Evolutionary conservation across 2,888 invertebrate genomes (phyloP).

Genomic region (Eulithis prunata): DNA sequence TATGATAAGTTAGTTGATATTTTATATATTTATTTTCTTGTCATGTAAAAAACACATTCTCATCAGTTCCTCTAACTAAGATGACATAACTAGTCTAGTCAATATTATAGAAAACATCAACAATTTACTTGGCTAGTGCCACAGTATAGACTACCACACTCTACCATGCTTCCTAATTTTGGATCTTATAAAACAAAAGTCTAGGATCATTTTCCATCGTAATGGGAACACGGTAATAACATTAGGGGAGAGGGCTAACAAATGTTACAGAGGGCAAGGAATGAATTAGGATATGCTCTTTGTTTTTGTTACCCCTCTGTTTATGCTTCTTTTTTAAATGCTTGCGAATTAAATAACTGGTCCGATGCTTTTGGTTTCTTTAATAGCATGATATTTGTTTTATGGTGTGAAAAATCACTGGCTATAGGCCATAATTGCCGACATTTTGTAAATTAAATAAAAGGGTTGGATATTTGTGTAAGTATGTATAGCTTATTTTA

Average conservation of each 20-base stretch:
- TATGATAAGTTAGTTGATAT: too few species aligned
- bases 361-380: neutral
- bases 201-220: slow-evolving; percentile 6
- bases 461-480: neutral
- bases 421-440: too few species aligned
- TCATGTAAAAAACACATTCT: too few species aligned
- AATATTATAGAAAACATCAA: too few species aligned
- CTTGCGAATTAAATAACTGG: slow-evolving; percentile 5
- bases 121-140: too few species aligned
- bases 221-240: slow-evolving; percentile 28
- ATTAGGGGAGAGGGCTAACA: slow-evolving; percentile 27
- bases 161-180: neutral
- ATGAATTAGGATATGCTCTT: slow-evolving; percentile 36
- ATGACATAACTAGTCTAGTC: too few species aligned
- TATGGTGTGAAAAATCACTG: too few species aligned
- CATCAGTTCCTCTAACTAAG: too few species aligned
- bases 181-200: slow-evolving; percentile 7
- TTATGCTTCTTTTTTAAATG: slow-evolving; percentile 19
- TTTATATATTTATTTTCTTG: too few species aligned
- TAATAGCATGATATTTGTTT: too few species aligned
- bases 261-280: slow-evolving; percentile 34
- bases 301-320: slow-evolving; percentile 24
- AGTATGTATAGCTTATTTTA: neutral
- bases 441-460: too few species aligned
- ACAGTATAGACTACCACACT: too few species aligned